These are phyloP conservation scores for Lampris incognitus DNA, from an alignment of 2,113 vertebrate species.

Conservation along the genomic window DNA sequence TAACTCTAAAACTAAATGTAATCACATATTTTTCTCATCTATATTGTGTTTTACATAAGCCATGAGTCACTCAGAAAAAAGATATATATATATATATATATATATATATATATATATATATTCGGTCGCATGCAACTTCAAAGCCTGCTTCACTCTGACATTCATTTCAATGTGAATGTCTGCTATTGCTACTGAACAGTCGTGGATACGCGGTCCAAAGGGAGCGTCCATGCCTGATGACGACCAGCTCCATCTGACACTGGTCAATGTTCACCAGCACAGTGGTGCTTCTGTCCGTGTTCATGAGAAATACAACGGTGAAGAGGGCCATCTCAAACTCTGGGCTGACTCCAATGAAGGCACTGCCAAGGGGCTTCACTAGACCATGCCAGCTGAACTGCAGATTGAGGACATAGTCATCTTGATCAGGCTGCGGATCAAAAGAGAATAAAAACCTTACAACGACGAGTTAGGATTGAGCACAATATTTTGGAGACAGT, in stretches of 20 bases:
- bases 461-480: not conserved
- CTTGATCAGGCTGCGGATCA: conserved; percentile 83
- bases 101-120: too few species aligned
- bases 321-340: conserved; percentile 91
- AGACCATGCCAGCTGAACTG: conserved; percentile 90
- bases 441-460: not conserved
- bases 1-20: too few species aligned
- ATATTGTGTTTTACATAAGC: too few species aligned
- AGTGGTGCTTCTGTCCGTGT: conserved; percentile 78
- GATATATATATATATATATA: too few species aligned
- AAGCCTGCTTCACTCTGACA: not conserved
- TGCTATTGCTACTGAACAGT: conserved; percentile 83
- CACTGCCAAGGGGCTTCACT: conserved; percentile 86
- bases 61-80: not conserved
- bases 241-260: conserved; percentile 86
- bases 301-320: conserved; percentile 86
- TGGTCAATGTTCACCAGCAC: conserved; percentile 85
- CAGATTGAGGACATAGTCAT: conserved; percentile 88
- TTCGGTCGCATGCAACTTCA: not conserved
- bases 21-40: too few species aligned
- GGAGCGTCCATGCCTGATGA: conserved; percentile 81
- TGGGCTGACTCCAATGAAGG: conserved; percentile 87
- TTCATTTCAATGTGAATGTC: conserved; percentile 53
- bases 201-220: conserved; percentile 88
- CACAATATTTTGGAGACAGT: too few species aligned